Evolutionary conservation across 2,888 invertebrate species (phyloP), one percentile per base, ranked within the genome.

Genomic region (Lomographa bimaculata): DNA sequence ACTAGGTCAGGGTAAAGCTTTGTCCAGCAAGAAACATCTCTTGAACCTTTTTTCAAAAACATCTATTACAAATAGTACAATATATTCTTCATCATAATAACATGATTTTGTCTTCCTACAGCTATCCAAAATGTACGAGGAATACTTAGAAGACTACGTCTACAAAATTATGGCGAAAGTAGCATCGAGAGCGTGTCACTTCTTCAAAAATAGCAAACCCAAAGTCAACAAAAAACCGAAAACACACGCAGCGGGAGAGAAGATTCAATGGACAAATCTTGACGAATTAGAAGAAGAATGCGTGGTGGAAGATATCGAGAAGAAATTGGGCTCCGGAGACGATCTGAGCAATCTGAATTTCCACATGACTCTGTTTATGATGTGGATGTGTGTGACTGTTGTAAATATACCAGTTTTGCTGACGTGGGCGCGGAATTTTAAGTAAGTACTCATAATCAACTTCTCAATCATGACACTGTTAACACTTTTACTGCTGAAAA

Each of bases 341-440:
- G 74, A 79, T 27, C 64, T 90, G 7, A 86, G 77, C 46, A 89
- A 85, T 54, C 89, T 95, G 55, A 91, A 95, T 64, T 94, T 95
- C 70, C 95, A 96, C 65, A 90, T 95, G 62, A 91, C 93, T 42
- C 70, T 95, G 58, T 93, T 96, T 57, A 79, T 94, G 32, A 66
- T 96, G 54, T 93, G 94, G 91, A 66, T 92, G 33, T 69, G 92
- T 7, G 89, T 93, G 14, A 90, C 94, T 0, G 48, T 92, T n/a
- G 79, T 95, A 19, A 94, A 94, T 75, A 54, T 94, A 5, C 96
- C 96, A 0, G 91, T 93, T 21, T 90, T 94, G 7, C 71, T 96
- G 21, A 94, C 95, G 2, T 96, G 96, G 96, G 94, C 95, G 0
- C 93, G 93, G 64, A 95, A 94, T 83, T 94, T 93, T 59, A 92